A percentile compares a stretch with the other conserved stretches of the same genome.
Evolutionary conservation across 2,888 invertebrate species (phyloP).

Genomic region (Horisme vitalbata): DNA sequence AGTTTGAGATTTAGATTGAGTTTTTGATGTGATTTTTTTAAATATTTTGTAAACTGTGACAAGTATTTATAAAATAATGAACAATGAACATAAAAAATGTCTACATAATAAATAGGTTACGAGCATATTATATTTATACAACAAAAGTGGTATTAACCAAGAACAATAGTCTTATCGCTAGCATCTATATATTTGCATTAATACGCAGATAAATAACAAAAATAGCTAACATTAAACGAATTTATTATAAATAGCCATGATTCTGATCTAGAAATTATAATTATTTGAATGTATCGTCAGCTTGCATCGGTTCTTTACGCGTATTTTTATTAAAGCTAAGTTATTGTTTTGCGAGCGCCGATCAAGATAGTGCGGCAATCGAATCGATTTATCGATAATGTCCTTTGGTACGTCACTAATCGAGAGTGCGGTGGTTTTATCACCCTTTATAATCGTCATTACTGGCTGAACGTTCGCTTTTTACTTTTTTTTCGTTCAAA

Average conservation of each 20-base stretch:
- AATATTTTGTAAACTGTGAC: no score
- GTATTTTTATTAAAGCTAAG: constrained; percentile 38
- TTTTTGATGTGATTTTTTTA: no score
- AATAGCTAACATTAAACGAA: constrained; percentile 9
- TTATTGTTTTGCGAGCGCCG: constrained; percentile 65
- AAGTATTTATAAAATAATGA: no score
- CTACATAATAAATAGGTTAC: not conserved
- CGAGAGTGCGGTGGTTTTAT: constrained; percentile 67
- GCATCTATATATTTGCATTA: not conserved
- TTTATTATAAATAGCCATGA: constrained; percentile 23
- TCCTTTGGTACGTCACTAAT: constrained; percentile 72
- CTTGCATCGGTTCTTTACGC: constrained; percentile 15
- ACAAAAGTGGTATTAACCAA: not conserved
- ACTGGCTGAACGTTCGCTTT: constrained; percentile 25
- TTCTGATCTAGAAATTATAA: constrained; percentile 27
- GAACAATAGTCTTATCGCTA: not conserved
- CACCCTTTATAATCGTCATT: constrained; percentile 74
- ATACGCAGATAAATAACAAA: not conserved
- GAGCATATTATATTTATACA: not conserved
- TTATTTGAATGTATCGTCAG: constrained; percentile 23
- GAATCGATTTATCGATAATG: constrained; percentile 74
- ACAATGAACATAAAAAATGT: no score
- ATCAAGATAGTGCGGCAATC: constrained; percentile 69
- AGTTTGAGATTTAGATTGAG: no score
- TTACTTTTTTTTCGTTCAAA: constrained; percentile 29